Conservation (phyloP, 2,888 invertebrate genomes). For the Hypercompe scribonia region DNA sequence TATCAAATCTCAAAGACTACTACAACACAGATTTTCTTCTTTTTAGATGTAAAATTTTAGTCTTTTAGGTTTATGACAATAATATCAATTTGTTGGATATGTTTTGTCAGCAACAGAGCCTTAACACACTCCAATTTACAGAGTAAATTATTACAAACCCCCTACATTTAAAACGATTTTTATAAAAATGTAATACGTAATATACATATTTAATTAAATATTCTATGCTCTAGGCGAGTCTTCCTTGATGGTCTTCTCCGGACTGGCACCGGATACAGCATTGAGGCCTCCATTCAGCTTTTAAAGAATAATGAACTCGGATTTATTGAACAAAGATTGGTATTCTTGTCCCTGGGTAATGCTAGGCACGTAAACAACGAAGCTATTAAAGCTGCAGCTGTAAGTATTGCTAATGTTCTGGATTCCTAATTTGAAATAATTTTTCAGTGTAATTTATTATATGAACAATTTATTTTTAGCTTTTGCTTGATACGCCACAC, state of each 20-base stretch:
- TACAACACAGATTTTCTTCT: too few species aligned
- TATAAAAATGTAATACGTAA: background rate
- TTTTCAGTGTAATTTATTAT: background rate
- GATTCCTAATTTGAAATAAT: background rate
- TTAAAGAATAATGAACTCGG: conserved; percentile 88
- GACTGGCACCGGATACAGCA: conserved; percentile 92
- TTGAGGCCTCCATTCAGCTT: conserved; percentile 89
- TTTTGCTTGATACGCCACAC: conserved; percentile 86
- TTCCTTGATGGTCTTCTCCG: conserved; percentile 94
- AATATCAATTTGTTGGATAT: background rate
- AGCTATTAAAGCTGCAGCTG: conserved; percentile 87
- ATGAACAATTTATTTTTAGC: conserved; percentile 61
- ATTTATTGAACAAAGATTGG: conserved; percentile 86
- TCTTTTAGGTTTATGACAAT: too few species aligned
- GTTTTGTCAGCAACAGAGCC: background rate
- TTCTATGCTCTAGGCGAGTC: conserved; percentile 85
- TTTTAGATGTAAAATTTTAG: too few species aligned
- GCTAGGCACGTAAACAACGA: conserved; percentile 89
- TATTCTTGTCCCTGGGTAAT: conserved; percentile 89
- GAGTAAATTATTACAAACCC: background rate
- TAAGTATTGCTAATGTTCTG: conserved; percentile 63
- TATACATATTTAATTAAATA: background rate
- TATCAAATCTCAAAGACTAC: too few species aligned
- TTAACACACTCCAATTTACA: background rate
- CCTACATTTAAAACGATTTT: background rate